Evolutionary conservation across 1,140 invertebrate genomes (phyloP).

Genomic region (Panagrolaimus sp.): DNA sequence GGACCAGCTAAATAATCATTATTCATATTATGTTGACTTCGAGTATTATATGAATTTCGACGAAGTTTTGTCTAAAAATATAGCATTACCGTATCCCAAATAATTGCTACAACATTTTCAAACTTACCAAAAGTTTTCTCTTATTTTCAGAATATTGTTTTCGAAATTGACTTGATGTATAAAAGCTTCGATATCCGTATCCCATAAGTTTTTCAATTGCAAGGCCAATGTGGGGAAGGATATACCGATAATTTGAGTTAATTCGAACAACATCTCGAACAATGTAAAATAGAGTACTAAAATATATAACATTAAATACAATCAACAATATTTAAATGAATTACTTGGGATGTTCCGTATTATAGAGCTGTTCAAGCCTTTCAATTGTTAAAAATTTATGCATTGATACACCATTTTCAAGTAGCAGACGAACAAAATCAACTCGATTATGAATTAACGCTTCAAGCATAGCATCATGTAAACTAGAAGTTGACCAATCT

Average conservation of each 20-base stretch:
- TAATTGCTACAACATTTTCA: no score
- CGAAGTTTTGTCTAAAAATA: no score
- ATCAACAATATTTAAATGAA: no score
- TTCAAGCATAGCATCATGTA: constrained; percentile 76
- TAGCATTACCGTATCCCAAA: background rate
- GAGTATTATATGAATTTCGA: background rate
- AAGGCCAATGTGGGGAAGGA: constrained; percentile 85
- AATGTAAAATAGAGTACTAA: constrained; percentile 49
- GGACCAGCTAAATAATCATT: background rate
- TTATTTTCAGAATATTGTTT: constrained; percentile 72
- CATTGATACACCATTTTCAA: constrained; percentile 95
- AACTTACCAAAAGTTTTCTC: constrained; percentile 18
- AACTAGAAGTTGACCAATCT: constrained; percentile 22
- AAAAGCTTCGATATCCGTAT: constrained; percentile 82
- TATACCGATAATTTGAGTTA: constrained; percentile 59
- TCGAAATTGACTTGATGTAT: constrained; percentile 83
- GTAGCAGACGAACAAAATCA: constrained; percentile 79
- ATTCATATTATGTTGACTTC: background rate
- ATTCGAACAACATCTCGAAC: constrained; percentile 43
- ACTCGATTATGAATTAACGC: constrained; percentile 88
- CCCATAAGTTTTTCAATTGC: constrained; percentile 96
- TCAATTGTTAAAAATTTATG: constrained; percentile 89
- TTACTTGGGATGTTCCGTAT: constrained; percentile 63
- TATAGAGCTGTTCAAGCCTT: constrained; percentile 90
- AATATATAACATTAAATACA: no score